phyloP scores from a whole-genome alignment of 2,797 vertebrate genomes.

The Gymnothorax reevesii region DNA sequence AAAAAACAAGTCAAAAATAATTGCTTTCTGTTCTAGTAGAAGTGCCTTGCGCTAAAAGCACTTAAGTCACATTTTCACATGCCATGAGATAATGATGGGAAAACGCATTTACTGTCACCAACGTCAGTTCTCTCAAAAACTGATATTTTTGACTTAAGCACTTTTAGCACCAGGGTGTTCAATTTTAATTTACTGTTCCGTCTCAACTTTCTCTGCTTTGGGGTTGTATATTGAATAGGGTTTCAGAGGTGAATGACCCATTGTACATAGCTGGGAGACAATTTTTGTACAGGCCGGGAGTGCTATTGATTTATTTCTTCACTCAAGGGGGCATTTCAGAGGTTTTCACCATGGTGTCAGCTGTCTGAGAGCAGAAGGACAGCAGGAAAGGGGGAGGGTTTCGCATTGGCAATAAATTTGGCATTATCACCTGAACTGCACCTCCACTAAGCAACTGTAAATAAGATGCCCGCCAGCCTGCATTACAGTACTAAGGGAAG shows the following conservation, averaged over 20 bases:
- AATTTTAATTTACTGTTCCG: too few species aligned
- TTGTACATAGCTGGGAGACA: slow-evolving; percentile 58
- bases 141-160: too few species aligned
- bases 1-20: too few species aligned
- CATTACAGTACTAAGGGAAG: slow-evolving; percentile 56
- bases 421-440: slow-evolving; percentile 67
- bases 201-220: not conserved
- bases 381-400: slow-evolving; percentile 40
- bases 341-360: slow-evolving; percentile 35
- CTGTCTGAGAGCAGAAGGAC: slow-evolving; percentile 20
- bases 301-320: slow-evolving; percentile 56
- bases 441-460: slow-evolving; percentile 58
- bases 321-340: slow-evolving; percentile 44
- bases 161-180: too few species aligned
- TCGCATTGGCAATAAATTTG: slow-evolving; percentile 68
- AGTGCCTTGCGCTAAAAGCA: too few species aligned
- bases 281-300: slow-evolving; percentile 52
- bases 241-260: slow-evolving; percentile 49
- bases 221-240: not conserved
- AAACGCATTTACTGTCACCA: too few species aligned
- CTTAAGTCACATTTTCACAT: too few species aligned
- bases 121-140: too few species aligned
- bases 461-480: slow-evolving; percentile 55
- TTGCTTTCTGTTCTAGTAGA: too few species aligned
- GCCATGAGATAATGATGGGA: too few species aligned